Conservation (phyloP, 2,113 vertebrate genomes). For the Electrona antarctica region DNA sequence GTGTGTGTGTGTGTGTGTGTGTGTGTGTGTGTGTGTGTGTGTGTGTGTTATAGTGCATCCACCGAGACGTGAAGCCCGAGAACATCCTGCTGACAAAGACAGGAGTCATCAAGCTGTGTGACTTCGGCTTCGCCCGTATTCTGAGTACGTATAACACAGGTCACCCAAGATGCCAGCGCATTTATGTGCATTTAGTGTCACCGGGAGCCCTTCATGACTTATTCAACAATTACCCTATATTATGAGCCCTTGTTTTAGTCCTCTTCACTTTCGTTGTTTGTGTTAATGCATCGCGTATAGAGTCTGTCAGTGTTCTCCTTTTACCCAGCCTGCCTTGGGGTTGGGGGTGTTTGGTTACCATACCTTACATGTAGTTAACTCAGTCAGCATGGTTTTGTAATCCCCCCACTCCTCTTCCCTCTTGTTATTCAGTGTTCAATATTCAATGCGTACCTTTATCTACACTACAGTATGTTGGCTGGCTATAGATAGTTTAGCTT, state of each 20-base stretch:
- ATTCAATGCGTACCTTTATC: slow-evolving; percentile 18
- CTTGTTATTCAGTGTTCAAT: slow-evolving; percentile 52
- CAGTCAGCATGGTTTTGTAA: slow-evolving; percentile 60
- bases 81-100: slow-evolving; percentile 97
- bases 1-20: too few species aligned
- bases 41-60: slow-evolving; percentile 87
- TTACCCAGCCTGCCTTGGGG: slow-evolving; percentile 60
- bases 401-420: slow-evolving; percentile 42
- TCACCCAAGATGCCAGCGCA: slow-evolving; percentile 21
- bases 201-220: slow-evolving; percentile 57
- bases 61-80: slow-evolving; percentile 96
- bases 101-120: slow-evolving; percentile 93
- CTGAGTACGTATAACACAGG: slow-evolving; percentile 82
- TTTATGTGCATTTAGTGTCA: slow-evolving; percentile 59
- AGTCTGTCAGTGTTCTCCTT: slow-evolving; percentile 55
- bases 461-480: background rate
- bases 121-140: slow-evolving; percentile 95
- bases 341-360: slow-evolving; percentile 66
- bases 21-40: slow-evolving; percentile 20
- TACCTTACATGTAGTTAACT: slow-evolving; percentile 60
- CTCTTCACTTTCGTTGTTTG: slow-evolving; percentile 63
- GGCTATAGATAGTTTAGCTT: too few species aligned
- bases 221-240: slow-evolving; percentile 57
- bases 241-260: slow-evolving; percentile 32
- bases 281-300: slow-evolving; percentile 32